A percentile compares a stretch with the other conserved stretches of the same genome.
These are phyloP conservation scores for Tylochromis polylepis DNA, from an alignment of 2,113 vertebrate genomes.

Conservation along the genomic window DNA sequence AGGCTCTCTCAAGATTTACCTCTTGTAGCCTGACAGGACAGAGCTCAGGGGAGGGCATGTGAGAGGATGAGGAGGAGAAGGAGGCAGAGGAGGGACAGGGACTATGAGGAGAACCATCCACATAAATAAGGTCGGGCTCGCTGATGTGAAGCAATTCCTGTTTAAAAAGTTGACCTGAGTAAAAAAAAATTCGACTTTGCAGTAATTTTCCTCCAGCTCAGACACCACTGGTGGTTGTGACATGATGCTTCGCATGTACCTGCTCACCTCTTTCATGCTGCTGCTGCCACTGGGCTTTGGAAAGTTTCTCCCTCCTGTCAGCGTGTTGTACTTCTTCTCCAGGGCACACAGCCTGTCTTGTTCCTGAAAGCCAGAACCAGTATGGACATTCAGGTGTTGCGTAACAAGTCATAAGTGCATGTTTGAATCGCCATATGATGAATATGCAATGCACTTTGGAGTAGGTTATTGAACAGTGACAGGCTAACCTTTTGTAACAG, in stretches of 20 bases:
- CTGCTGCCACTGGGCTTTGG: conserved; percentile 69
- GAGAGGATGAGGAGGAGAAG: conserved; percentile 62
- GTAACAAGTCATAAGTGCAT: not conserved
- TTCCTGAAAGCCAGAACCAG: conserved; percentile 72
- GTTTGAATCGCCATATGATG: not conserved
- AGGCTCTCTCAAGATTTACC: conserved; percentile 72
- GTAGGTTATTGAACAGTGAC: not conserved
- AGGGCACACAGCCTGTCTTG: conserved; percentile 81
- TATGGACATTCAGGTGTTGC: not conserved
- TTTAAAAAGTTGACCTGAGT: conserved; percentile 58
- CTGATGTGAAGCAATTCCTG: conserved; percentile 86
- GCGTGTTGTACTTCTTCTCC: conserved; percentile 78
- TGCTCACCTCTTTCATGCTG: conserved; percentile 82
- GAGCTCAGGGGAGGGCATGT: conserved; percentile 69
- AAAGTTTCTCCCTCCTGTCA: conserved; percentile 81
- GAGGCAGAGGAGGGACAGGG: conserved; percentile 65
- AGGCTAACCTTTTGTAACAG: conserved; percentile 84
- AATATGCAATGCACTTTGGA: not conserved
- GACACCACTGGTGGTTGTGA: not conserved
- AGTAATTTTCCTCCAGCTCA: not conserved
- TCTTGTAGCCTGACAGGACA: conserved; percentile 80
- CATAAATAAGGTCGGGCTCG: conserved; percentile 77
- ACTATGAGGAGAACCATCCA: conserved; percentile 68
- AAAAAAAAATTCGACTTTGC: not conserved
- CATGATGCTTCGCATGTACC: not conserved